phyloP scores from a whole-genome alignment of 1,140 invertebrate genomes.

The Calosoma granatense region DNA sequence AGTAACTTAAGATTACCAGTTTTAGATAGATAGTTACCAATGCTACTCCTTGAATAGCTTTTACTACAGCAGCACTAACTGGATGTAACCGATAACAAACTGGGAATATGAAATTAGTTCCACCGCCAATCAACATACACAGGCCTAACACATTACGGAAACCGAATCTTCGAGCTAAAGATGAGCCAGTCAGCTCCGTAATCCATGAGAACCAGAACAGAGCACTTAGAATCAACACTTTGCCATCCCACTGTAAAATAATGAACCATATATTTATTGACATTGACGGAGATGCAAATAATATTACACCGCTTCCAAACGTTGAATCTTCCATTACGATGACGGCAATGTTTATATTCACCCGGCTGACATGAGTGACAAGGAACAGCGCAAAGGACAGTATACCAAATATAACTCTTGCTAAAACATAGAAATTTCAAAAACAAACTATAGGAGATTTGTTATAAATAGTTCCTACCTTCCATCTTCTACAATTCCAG shows the following conservation, averaged over 20 bases:
- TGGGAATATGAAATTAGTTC: conserved; percentile 15
- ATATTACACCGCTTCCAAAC: not conserved
- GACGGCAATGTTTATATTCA: conserved; percentile 17
- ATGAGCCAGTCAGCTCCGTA: conserved; percentile 29
- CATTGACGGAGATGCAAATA: no score
- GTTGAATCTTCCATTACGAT: conserved; percentile 12
- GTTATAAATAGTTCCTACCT: no score
- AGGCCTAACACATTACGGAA: conserved; percentile 32
- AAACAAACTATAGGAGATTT: no score
- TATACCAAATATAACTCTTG: conserved; percentile 13
- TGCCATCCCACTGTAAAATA: conserved; percentile 22
- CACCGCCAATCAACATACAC: conserved; percentile 12
- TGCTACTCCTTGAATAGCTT: conserved; percentile 17
- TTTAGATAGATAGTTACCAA: conserved; percentile 15
- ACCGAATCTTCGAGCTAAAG: conserved; percentile 34
- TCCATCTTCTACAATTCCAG: no score
- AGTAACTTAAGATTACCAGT: no score
- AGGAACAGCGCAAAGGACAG: conserved; percentile 19
- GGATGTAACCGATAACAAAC: conserved; percentile 6
- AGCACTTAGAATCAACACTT: conserved; percentile 31
- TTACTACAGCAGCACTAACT: conserved; percentile 2
- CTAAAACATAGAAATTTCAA: conserved; percentile 5
- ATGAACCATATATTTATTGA: no score
- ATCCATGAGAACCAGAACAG: conserved; percentile 40
- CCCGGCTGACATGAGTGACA: conserved; percentile 18